A percentile compares a stretch with the other conserved stretches of the same genome.
Conservation (phyloP, 2,113 vertebrate genomes). For the Pelodiscus sinensis region DNA sequence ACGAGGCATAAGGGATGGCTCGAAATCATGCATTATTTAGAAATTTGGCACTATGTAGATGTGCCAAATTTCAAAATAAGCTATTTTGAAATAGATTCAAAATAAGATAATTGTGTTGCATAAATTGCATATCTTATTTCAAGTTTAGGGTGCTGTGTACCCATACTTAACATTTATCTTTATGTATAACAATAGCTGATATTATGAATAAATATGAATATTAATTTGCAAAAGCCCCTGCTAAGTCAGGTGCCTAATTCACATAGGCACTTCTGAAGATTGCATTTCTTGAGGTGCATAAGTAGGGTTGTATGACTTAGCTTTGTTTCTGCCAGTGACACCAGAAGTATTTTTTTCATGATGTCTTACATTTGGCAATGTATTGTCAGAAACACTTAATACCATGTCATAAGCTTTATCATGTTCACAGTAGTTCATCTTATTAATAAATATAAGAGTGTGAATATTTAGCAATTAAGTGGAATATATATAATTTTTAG, state of each 20-base stretch:
- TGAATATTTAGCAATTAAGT: not conserved
- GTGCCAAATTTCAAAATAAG: too few relatives aligned
- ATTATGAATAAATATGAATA: not conserved
- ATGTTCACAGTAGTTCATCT: not conserved
- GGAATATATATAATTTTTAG: not conserved
- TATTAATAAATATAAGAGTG: not conserved
- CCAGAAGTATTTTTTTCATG: not conserved
- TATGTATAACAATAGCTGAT: not conserved
- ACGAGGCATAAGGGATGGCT: too few relatives aligned
- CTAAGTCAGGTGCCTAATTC: accelerated
- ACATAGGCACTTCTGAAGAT: not conserved
- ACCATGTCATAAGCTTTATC: not conserved
- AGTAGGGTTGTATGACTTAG: not conserved
- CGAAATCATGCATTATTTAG: too few relatives aligned
- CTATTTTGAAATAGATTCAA: too few relatives aligned
- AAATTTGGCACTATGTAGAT: too few relatives aligned
- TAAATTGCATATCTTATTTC: too few relatives aligned
- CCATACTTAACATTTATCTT: not conserved
- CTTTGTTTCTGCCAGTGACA: not conserved
- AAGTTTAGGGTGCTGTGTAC: too few relatives aligned
- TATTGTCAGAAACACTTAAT: not conserved
- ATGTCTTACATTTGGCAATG: not conserved
- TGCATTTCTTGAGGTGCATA: not conserved
- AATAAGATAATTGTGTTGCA: too few relatives aligned
- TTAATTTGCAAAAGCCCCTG: not conserved